Evolutionary conservation across 2,113 vertebrate genomes (phyloP).

Genomic region (Triplophysa tibetana): DNA sequence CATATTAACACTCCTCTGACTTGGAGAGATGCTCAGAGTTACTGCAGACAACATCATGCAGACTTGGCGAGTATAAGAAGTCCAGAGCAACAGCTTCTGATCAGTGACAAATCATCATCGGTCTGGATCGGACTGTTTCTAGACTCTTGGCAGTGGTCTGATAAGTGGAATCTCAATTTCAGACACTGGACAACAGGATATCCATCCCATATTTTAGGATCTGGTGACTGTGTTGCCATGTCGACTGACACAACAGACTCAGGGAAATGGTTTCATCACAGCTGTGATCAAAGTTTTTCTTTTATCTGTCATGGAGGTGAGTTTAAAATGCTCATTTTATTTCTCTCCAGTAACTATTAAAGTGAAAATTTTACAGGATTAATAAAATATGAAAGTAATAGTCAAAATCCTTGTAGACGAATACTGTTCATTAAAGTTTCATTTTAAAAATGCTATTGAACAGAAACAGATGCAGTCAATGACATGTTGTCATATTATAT

Average conservation of each 20-base stretch:
- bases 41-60: slow-evolving; percentile 23
- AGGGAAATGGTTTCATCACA: slow-evolving; percentile 11
- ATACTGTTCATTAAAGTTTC: too few species aligned
- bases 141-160: slow-evolving; percentile 41
- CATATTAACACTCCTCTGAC: background rate
- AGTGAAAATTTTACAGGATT: too few species aligned
- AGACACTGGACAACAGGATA: slow-evolving; percentile 23
- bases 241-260: background rate
- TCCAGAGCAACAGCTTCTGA: background rate
- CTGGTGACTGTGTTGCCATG: slow-evolving; percentile 25
- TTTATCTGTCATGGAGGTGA: slow-evolving; percentile 12
- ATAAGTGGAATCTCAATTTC: slow-evolving; percentile 5
- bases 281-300: slow-evolving; percentile 3
- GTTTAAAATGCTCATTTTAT: background rate
- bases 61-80: slow-evolving; percentile 32
- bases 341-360: background rate
- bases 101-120: background rate
- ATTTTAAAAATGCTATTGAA: too few species aligned
- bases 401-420: too few species aligned
- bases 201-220: background rate
- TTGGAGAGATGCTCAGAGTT: slow-evolving; percentile 28
- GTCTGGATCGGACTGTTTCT: slow-evolving; percentile 34
- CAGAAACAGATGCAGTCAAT: too few species aligned
- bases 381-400: too few species aligned
- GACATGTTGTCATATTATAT: too few species aligned